Conservation (phyloP, 2,797 vertebrate species). For the Sebastes steindachneri region DNA sequence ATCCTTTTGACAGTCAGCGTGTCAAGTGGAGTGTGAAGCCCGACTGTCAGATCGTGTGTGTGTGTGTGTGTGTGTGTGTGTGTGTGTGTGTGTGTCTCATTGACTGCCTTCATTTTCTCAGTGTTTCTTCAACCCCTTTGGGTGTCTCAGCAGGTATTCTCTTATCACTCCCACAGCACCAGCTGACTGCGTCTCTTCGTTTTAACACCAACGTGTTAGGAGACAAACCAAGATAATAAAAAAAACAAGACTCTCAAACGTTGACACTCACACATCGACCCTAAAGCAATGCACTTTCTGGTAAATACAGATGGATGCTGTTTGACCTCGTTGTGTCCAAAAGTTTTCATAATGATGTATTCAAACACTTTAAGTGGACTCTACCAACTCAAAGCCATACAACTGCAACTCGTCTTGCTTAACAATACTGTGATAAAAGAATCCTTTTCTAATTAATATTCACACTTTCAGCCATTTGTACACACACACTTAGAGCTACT, state of each 20-base stretch:
- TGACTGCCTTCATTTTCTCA: slow-evolving; percentile 69
- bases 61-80: slow-evolving; percentile 34
- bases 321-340: slow-evolving; percentile 26
- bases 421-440: background rate
- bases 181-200: slow-evolving; percentile 68
- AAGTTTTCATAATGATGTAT: background rate
- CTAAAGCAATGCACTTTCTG: slow-evolving; percentile 3
- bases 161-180: slow-evolving; percentile 73
- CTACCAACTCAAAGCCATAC: background rate
- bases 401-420: background rate
- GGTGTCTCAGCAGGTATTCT: slow-evolving; percentile 80
- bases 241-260: slow-evolving; percentile 65
- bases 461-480: slow-evolving; percentile 4
- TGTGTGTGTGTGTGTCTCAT: slow-evolving; percentile 51
- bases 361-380: background rate
- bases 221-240: slow-evolving; percentile 66
- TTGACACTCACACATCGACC: slow-evolving; percentile 38
- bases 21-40: slow-evolving; percentile 80
- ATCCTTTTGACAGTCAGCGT: slow-evolving; percentile 74
- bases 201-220: slow-evolving; percentile 71
- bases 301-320: background rate
- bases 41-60: slow-evolving; percentile 61
- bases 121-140: slow-evolving; percentile 70
- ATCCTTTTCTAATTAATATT: background rate
- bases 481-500: slow-evolving; percentile 6